These are phyloP conservation scores for Albula glossodonta DNA, from an alignment of 2,113 vertebrate genomes.

Conservation along the genomic window DNA sequence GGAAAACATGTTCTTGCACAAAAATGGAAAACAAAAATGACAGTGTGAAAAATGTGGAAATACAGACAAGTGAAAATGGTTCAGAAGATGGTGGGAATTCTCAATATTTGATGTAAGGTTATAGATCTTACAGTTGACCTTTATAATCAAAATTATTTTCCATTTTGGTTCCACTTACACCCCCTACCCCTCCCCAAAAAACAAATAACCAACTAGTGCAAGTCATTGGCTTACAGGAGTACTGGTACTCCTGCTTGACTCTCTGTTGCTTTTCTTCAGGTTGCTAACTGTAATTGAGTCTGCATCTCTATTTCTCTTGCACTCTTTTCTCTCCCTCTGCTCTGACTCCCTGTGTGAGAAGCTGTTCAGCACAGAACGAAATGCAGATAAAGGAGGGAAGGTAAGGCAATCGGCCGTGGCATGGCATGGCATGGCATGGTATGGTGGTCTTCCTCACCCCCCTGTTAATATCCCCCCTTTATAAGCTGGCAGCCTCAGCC, in stretches of 20 bases:
- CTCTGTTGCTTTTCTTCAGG: background rate
- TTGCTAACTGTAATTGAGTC: constrained; percentile 25
- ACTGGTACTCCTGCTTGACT: background rate
- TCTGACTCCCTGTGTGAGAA: constrained; percentile 40
- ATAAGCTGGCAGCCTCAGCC: too few relatives aligned
- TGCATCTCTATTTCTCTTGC: background rate
- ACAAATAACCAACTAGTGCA: background rate
- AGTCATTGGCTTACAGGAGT: background rate
- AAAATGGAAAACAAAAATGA: too few relatives aligned
- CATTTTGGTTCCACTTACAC: background rate
- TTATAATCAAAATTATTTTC: background rate
- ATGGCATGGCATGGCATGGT: too few relatives aligned
- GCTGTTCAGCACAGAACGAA: constrained; percentile 60
- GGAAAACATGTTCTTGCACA: too few relatives aligned
- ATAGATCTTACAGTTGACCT: background rate
- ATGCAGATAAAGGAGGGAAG: constrained; percentile 60
- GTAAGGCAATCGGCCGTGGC: constrained; percentile 53
- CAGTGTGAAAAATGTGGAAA: background rate
- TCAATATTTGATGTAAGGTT: background rate
- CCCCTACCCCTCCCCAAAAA: background rate
- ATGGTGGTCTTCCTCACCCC: background rate
- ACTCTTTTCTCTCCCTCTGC: constrained; percentile 32
- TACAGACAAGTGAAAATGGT: too few relatives aligned
- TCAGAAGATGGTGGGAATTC: background rate
- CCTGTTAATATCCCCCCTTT: background rate